Evolutionary conservation across 53 echinoderm and acorn worm species (phyloP), one percentile per base, ranked within the genome.

Genomic region (Holothuria scabra): DNA sequence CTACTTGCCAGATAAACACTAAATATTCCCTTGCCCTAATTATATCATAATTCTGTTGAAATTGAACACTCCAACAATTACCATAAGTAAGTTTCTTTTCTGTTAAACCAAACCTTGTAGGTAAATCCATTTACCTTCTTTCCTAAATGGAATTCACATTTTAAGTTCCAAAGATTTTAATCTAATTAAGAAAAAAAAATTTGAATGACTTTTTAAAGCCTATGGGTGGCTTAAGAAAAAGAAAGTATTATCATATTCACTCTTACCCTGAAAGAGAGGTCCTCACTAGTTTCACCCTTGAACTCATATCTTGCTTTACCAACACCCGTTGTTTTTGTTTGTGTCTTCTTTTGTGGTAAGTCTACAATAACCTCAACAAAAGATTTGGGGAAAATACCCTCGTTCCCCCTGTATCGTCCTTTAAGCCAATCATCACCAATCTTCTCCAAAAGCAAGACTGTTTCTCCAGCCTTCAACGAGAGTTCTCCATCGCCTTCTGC

Each of bases 361-460:
- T 93, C 91, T 4, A 88, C 87, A 52, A 93, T 79, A 60, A 97
- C 86, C n/a, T 97, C 94, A n/a, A 92, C 97, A 55, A 97, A 97
- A 8, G 92, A 63, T 29, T 86, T 92, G 8, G 97, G 97, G 79
- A 97, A 97, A 72, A 97, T 90, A 26, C 97, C 97, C n/a, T 94
- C 97, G 49, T 83, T 90, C 9, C 87, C 78, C 37, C 87, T 88
- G 12, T 88, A 56, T 59, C 84, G 87, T 7, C 97, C 97, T 31
- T 86, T 82, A 7, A 90, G 63, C 97, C 97, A 97, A 35, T 97
- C 97, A 26, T 92, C 94, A 12, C 97, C 92, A n/a, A 94, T 72
- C 83, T 88, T 64, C 83, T 97, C 97, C 23, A 92, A 60, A 26
- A 97, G 68, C 11, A 84, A 86, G 60, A 97, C 80, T 20, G 30